Conservation (phyloP, 1,140 invertebrate species). For the Saccostrea echinata region DNA sequence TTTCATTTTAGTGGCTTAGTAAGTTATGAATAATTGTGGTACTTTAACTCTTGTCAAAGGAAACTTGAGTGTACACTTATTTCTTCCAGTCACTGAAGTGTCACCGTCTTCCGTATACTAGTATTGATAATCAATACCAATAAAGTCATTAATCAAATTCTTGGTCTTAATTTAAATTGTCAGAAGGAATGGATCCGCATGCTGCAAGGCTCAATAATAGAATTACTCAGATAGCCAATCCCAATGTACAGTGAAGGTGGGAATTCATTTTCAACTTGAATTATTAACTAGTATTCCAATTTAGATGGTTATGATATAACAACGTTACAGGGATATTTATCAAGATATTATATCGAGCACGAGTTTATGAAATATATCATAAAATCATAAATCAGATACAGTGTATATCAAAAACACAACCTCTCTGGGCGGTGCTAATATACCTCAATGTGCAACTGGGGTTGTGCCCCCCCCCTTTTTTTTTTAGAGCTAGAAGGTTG, state of each 20-base stretch:
- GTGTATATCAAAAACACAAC: too few species aligned
- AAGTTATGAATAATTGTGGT: neutral
- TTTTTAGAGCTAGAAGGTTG: too few species aligned
- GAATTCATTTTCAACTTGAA: too few species aligned
- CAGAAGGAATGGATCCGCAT: neutral
- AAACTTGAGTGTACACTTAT: neutral
- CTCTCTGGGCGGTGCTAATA: too few species aligned
- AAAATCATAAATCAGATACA: too few species aligned
- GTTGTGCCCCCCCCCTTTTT: too few species aligned
- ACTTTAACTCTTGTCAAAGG: neutral
- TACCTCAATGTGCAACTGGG: too few species aligned
- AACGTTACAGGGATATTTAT: too few species aligned
- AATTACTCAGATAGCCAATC: constrained; percentile 3
- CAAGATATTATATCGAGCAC: too few species aligned
- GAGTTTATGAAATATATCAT: too few species aligned
- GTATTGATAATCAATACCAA: neutral
- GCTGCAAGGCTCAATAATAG: constrained; percentile 2
- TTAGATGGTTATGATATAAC: too few species aligned
- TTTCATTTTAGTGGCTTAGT: neutral
- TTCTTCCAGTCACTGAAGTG: neutral
- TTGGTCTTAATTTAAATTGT: constrained; percentile 27
- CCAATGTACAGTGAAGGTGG: neutral
- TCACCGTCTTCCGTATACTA: neutral
- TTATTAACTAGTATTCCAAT: too few species aligned
- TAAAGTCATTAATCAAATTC: constrained; percentile 36